Evolutionary conservation across 2,797 vertebrate genomes (phyloP).

Genomic region (Helicolenus hilgendorfi): DNA sequence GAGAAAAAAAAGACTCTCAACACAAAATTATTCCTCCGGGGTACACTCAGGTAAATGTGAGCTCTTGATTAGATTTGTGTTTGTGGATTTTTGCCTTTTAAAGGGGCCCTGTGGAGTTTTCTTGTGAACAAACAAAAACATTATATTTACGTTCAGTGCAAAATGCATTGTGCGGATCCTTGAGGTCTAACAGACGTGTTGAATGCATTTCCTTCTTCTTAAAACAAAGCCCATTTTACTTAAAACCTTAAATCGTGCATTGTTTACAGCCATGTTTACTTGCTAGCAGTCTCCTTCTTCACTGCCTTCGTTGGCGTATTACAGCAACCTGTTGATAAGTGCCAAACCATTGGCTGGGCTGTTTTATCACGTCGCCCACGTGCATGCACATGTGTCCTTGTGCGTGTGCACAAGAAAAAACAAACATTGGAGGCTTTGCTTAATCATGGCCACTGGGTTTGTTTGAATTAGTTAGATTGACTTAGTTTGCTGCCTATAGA

Average conservation of each 20-base stretch:
- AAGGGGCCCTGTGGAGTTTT: neutral
- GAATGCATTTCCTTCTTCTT: neutral
- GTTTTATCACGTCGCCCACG: neutral
- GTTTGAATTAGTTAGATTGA: neutral
- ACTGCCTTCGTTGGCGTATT: neutral
- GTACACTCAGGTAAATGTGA: constrained; percentile 10
- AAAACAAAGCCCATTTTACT: neutral
- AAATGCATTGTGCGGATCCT: neutral
- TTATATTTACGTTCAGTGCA: neutral
- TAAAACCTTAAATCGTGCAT: neutral
- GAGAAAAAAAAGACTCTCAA: neutral
- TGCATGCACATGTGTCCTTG: neutral
- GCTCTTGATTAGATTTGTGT: neutral
- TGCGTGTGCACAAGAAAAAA: neutral
- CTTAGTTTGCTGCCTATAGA: neutral
- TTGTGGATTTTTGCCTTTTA: constrained; percentile 32
- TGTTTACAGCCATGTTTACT: neutral
- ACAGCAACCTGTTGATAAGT: neutral
- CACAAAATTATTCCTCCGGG: neutral
- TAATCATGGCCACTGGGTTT: neutral
- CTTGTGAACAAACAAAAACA: neutral
- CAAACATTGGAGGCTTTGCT: neutral
- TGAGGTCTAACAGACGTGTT: neutral
- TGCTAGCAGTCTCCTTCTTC: neutral
- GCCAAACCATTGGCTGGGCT: neutral